A percentile compares a stretch with the other conserved stretches of the same genome.
Conservation (phyloP, 2,797 vertebrate species). For the Paramormyrops hopkinsi region DNA sequence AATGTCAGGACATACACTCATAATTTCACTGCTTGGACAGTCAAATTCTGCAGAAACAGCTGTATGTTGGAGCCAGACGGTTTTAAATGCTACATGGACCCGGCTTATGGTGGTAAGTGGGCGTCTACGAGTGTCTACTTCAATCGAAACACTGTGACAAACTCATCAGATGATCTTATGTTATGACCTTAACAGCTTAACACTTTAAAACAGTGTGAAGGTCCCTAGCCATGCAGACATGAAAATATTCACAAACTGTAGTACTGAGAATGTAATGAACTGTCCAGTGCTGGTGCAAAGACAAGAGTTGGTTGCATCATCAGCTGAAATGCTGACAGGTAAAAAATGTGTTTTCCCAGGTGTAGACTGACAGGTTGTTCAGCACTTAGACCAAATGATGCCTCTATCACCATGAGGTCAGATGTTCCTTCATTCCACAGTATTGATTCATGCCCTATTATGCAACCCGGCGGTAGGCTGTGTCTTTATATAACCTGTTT, state of each 20-base stretch:
- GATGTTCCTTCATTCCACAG: not conserved
- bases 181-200: not conserved
- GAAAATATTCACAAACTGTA: not conserved
- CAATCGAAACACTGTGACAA: not conserved
- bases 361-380: not conserved
- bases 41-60: not conserved
- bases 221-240: not conserved
- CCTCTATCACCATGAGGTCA: not conserved
- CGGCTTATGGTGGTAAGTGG: not conserved
- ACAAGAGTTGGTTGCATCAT: not conserved
- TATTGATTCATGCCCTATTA: conserved; percentile 22
- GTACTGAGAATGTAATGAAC: not conserved
- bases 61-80: not conserved
- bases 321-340: not conserved
- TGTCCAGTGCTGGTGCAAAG: not conserved
- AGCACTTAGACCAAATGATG: not conserved
- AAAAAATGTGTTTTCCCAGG: not conserved
- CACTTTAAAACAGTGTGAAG: not conserved
- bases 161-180: not conserved
- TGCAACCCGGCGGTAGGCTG: conserved; percentile 25
- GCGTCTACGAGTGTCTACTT: not conserved
- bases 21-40: not conserved
- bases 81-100: not conserved
- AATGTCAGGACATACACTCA: not conserved
- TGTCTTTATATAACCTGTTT: conserved; percentile 29